These are phyloP conservation scores for Myrmophylax atrothorax DNA, from an alignment of 2,113 vertebrate species.

Conservation along the genomic window DNA sequence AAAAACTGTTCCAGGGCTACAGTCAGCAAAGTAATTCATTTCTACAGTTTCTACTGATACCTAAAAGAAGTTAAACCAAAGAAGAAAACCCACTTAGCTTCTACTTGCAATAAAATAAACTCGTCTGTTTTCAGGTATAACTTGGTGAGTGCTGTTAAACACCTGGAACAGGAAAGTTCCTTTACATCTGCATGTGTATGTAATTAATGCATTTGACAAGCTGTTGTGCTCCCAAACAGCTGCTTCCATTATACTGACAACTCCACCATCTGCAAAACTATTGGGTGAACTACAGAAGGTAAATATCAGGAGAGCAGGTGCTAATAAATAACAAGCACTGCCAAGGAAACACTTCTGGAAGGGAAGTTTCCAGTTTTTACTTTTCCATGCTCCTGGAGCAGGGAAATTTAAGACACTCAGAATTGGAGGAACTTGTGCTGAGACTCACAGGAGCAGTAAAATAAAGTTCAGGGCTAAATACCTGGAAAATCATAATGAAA, in stretches of 20 bases:
- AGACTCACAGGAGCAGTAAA: background rate
- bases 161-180: slow-evolving; percentile 49
- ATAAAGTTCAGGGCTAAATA: background rate
- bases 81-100: background rate
- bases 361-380: background rate
- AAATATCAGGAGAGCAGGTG: slow-evolving; percentile 68
- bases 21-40: background rate
- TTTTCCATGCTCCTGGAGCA: background rate
- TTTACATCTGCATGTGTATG: slow-evolving; percentile 19
- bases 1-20: background rate
- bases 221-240: slow-evolving; percentile 61
- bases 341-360: background rate
- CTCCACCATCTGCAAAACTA: slow-evolving; percentile 59
- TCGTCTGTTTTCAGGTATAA: background rate
- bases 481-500: background rate
- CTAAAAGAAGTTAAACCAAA: background rate
- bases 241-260: slow-evolving; percentile 54
- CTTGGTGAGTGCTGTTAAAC: background rate
- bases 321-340: slow-evolving; percentile 33
- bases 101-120: background rate
- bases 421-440: background rate
- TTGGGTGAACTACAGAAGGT: slow-evolving; percentile 49
- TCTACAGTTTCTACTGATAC: background rate
- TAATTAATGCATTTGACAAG: slow-evolving; percentile 58
- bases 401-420: background rate